Evolutionary conservation across 2,113 vertebrate species (phyloP).

Genomic region (Podiceps cristatus): DNA sequence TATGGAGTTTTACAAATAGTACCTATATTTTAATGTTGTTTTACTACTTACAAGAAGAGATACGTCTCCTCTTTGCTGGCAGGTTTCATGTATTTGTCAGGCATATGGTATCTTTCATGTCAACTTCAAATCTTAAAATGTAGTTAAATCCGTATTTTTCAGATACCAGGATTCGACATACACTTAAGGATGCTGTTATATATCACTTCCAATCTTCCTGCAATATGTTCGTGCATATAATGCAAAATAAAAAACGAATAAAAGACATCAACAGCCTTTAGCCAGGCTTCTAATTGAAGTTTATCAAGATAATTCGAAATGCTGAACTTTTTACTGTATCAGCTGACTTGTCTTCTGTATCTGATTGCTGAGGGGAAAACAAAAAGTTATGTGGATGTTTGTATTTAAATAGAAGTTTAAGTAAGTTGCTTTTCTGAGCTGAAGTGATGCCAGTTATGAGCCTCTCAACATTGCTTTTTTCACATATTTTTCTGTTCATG

Average conservation of each 20-base stretch:
- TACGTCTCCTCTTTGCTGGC: background rate
- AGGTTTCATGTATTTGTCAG: background rate
- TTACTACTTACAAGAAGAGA: background rate
- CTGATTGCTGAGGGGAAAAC: background rate
- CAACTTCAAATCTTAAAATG: background rate
- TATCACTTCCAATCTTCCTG: background rate
- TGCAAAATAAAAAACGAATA: background rate
- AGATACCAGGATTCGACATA: background rate
- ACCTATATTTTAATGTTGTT: background rate
- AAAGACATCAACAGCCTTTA: background rate
- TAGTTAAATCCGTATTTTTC: background rate
- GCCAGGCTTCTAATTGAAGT: background rate
- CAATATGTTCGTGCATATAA: background rate
- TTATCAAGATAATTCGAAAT: background rate
- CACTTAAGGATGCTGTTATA: fast-evolving
- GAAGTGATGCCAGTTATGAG: background rate
- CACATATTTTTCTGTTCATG: background rate
- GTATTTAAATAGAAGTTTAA: background rate
- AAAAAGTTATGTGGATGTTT: background rate
- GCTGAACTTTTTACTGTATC: background rate
- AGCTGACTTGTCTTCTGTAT: background rate
- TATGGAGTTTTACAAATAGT: background rate
- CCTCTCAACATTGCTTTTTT: background rate
- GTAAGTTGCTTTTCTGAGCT: background rate
- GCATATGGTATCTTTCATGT: background rate